These are phyloP conservation scores for Amphimedon queenslandica DNA, from an alignment of 37 sponge, comb jelly and placozoan species.

Conservation along the genomic window DNA sequence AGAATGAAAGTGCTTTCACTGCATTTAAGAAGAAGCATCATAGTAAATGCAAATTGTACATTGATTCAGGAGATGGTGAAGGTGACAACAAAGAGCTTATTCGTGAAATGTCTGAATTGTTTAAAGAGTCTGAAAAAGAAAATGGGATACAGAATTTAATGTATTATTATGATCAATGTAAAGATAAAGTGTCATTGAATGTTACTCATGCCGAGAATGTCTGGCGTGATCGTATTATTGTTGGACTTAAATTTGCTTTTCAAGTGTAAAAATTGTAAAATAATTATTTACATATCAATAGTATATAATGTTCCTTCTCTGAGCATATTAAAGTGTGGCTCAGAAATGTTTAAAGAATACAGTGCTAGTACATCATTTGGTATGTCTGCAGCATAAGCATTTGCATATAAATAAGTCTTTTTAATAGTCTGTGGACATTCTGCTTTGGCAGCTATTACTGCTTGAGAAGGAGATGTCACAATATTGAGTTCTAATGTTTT, in stretches of 20 bases:
- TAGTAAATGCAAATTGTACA: slow-evolving; percentile 39
- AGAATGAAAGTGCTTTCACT: slow-evolving; percentile 36
- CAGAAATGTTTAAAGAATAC: not conserved
- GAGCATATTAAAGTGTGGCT: not conserved
- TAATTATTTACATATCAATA: not conserved
- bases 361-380: not conserved
- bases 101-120: slow-evolving; percentile 39
- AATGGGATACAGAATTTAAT: slow-evolving; percentile 55
- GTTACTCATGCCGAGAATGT: slow-evolving; percentile 73
- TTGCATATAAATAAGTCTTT: not conserved
- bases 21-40: not conserved
- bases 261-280: too few relatives aligned
- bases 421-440: not conserved
- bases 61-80: slow-evolving; percentile 76
- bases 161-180: slow-evolving; percentile 59
- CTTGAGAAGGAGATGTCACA: not conserved
- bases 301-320: not conserved
- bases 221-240: slow-evolving; percentile 70
- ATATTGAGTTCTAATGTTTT: too few relatives aligned
- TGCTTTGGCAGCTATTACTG: not conserved
- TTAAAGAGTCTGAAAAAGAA: slow-evolving; percentile 56
- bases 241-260: slow-evolving; percentile 56
- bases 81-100: slow-evolving; percentile 72
- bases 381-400: not conserved
- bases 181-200: slow-evolving; percentile 11